These are phyloP conservation scores for Aurelia sp. DNA, from an alignment of 30 jellyfish, hydroid and myxozoan genomes.

Conservation along the genomic window DNA sequence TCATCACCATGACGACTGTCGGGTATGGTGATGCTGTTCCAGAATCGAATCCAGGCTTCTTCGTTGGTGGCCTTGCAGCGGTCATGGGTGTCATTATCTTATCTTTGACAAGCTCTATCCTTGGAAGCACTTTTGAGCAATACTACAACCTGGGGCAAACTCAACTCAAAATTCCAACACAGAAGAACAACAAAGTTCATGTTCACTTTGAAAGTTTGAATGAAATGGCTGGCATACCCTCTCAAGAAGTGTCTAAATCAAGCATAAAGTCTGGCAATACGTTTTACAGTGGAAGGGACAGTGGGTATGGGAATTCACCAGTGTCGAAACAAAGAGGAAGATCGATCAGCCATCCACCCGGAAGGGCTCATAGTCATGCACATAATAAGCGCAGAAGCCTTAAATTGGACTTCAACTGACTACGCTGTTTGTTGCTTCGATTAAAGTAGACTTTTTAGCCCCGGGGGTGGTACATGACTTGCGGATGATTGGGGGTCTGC, in stretches of 20 bases:
- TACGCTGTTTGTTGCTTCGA: too few species aligned
- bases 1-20: conserved; percentile 93
- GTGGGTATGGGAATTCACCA: conserved; percentile 97
- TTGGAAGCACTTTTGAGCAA: conserved; percentile 96
- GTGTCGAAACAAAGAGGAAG: conserved; percentile 47
- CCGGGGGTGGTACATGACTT: too few species aligned
- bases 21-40: conserved; percentile 97
- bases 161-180: conserved; percentile 81
- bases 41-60: conserved; percentile 70
- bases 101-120: conserved; percentile 90
- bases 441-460: too few species aligned
- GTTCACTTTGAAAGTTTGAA: conserved; percentile 55
- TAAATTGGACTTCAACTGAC: background rate
- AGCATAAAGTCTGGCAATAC: conserved; percentile 93
- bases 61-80: conserved; percentile 92
- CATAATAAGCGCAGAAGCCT: conserved; percentile 24
- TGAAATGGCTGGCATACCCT: conserved; percentile 65
- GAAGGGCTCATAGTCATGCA: background rate
- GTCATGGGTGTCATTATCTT: conserved; percentile 81
- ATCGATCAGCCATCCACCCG: conserved; percentile 54
- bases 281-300: conserved; percentile 74
- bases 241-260: conserved; percentile 47
- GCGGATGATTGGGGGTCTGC: too few species aligned
- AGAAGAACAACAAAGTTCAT: conserved; percentile 45
- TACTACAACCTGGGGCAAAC: conserved; percentile 87